phyloP scores from a whole-genome alignment of 2,113 vertebrate genomes.

The Phasianus colchicus region DNA sequence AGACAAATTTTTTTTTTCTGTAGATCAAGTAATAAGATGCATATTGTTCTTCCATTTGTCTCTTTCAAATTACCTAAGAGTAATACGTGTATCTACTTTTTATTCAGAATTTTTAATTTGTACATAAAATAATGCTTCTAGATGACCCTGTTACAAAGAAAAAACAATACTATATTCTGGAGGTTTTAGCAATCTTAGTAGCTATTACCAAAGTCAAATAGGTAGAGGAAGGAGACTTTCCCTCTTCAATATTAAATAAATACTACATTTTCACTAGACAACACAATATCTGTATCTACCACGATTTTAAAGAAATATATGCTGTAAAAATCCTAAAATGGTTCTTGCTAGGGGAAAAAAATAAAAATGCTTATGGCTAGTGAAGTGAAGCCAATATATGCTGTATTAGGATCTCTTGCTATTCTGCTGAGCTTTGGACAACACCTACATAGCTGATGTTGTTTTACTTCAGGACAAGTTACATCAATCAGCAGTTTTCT shows the following conservation, averaged over 20 bases:
- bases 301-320: neutral
- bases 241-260: neutral
- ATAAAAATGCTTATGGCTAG: neutral
- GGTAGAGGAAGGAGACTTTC: neutral
- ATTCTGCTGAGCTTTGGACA: constrained; percentile 37
- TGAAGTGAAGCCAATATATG: neutral
- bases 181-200: neutral
- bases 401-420: neutral
- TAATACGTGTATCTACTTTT: neutral
- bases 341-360: neutral
- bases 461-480: constrained; percentile 17
- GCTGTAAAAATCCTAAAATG: neutral
- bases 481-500: constrained; percentile 19
- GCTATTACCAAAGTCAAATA: neutral
- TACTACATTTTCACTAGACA: neutral
- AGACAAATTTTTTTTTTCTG: neutral
- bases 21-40: neutral
- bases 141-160: neutral
- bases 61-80: neutral
- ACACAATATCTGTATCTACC: neutral
- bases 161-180: neutral
- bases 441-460: neutral
- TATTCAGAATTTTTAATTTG: neutral
- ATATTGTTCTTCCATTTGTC: neutral
- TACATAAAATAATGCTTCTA: neutral